A percentile compares a stretch with the other conserved stretches of the same genome.
phyloP scores from a whole-genome alignment of 2,113 vertebrate genomes.

The Lucifuga dentata region DNA sequence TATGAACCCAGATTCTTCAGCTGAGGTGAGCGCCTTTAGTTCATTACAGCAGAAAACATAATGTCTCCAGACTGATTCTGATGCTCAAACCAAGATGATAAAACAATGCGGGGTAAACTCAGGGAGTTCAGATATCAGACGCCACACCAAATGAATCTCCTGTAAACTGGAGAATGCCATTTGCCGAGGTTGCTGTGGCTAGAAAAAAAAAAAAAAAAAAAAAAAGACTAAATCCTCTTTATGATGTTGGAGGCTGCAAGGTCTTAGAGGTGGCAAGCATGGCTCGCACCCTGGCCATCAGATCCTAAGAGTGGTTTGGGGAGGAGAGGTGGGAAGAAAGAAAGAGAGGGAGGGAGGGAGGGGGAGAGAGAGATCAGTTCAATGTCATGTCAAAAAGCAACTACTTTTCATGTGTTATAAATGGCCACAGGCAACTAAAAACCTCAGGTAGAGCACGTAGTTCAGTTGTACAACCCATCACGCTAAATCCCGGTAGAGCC shows the following conservation, averaged over 20 bases:
- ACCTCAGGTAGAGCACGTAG: too few species aligned
- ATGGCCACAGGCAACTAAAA: too few species aligned
- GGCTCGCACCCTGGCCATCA: slow-evolving; percentile 98
- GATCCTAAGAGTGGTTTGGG: slow-evolving; percentile 89
- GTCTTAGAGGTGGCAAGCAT: slow-evolving; percentile 98
- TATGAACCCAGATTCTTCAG: slow-evolving; percentile 18
- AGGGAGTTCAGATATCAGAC: slow-evolving; percentile 3
- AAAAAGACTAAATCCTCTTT: slow-evolving; percentile 59
- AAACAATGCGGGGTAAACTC: slow-evolving; percentile 13
- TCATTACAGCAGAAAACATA: neutral
- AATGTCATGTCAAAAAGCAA: too few species aligned
- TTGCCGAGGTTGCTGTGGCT: slow-evolving; percentile 25
- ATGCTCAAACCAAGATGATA: slow-evolving; percentile 17
- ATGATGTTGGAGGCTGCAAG: slow-evolving; percentile 90
- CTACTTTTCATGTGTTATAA: too few species aligned
- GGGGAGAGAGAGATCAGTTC: neutral
- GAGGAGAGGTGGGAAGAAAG: neutral
- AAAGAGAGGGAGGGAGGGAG: neutral
- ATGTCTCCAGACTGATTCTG: slow-evolving; percentile 1
- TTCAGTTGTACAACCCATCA: too few species aligned
- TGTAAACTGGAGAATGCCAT: slow-evolving; percentile 40
- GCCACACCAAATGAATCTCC: slow-evolving; percentile 35
- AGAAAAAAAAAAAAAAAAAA: neutral
- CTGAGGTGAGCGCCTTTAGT: neutral
- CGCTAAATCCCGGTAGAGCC: too few species aligned